Base-by-base conservation (phyloP, 2,888 invertebrate species). In the Arenicola marina region DNA sequence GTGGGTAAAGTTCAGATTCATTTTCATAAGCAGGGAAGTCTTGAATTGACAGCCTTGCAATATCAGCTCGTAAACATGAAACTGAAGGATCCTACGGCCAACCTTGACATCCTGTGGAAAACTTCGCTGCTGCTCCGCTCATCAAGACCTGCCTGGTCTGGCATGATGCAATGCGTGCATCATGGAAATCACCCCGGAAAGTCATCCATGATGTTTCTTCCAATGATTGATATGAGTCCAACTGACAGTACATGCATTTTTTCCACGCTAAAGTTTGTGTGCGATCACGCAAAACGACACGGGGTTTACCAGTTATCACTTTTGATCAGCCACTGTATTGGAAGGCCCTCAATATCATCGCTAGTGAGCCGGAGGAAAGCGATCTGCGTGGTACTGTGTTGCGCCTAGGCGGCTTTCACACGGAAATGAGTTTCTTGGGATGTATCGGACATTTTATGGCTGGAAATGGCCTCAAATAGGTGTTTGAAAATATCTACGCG, bases 291-390 rank as follows among this genome's bases (percentile, higher is more conserved):
- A n/a, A n/a, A n/a, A n/a, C n/a, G n/a, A n/a, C n/a, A n/a, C n/a
- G n/a, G n/a, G n/a, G n/a, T n/a, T n/a, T n/a, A n/a, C 7, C 48
- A 7, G 26, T 24, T 48, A 24, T 32, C 32, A 74, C 72, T 26
- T 73, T 73, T 61, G 71, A 72, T 51, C 71, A 73, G 45, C 73
- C 70, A 2, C 44, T 72, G 33, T 69, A 55, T 18, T 68, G 55
- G 68, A 73, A 73, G 51, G 67, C 69, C 7, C 18, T 45, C 3
- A 57, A 26, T 15, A 65, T 71, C 7, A 51, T 66, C 28, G 15
- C 18, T 2, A 51, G n/a, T 44, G 54, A 60, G 15, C 38, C 56
- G 4, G 48, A 67, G 7, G 33, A 32, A 21, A 69, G 68, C 51
- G 4, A 21, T 28, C 54, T 68, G 38, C 56, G 56, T 24, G 31